Percentiles rank a stretch among this genome's conserved stretches.
phyloP scores from a whole-genome alignment of 1,140 invertebrate species.

The Geopemphigus sp. region DNA sequence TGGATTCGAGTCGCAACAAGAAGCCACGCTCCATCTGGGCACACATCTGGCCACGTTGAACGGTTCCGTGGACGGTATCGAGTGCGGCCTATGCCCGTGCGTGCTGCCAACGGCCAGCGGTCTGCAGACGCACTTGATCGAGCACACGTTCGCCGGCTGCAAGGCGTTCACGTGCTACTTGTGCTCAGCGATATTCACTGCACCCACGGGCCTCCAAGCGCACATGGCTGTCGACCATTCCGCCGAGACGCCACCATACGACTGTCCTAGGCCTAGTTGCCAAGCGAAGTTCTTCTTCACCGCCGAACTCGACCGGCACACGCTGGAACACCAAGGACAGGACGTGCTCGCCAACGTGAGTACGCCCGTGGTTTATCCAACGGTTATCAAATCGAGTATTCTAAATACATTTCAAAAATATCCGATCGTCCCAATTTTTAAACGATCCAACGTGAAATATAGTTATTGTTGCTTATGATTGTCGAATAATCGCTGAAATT shows the following conservation, averaged over 20 bases:
- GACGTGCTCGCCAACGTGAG: conserved; percentile 43
- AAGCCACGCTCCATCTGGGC: conserved; percentile 64
- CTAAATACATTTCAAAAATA: no score
- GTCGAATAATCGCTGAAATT: no score
- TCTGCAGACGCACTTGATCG: conserved; percentile 86
- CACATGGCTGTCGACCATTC: conserved; percentile 80
- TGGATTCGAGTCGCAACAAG: conserved; percentile 62
- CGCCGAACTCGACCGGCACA: conserved; percentile 85
- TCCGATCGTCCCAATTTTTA: no score
- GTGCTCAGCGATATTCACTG: conserved; percentile 83
- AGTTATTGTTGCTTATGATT: no score
- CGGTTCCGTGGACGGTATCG: conserved; percentile 57
- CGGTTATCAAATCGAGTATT: no score
- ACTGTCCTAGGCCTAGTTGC: conserved; percentile 73
- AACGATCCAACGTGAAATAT: no score
- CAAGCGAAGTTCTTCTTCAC: conserved; percentile 86
- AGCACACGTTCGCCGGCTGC: conserved; percentile 86
- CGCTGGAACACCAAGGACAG: conserved; percentile 43
- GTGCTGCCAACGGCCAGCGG: conserved; percentile 71
- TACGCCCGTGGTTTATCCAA: no score
- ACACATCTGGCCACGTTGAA: conserved; percentile 56
- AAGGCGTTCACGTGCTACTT: conserved; percentile 81
- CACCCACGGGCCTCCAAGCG: conserved; percentile 68
- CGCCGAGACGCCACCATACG: conserved; percentile 73
- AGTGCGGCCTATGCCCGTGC: conserved; percentile 73